phyloP scores from a whole-genome alignment of 2,113 vertebrate genomes.

The Cephalopterus ornatus region DNA sequence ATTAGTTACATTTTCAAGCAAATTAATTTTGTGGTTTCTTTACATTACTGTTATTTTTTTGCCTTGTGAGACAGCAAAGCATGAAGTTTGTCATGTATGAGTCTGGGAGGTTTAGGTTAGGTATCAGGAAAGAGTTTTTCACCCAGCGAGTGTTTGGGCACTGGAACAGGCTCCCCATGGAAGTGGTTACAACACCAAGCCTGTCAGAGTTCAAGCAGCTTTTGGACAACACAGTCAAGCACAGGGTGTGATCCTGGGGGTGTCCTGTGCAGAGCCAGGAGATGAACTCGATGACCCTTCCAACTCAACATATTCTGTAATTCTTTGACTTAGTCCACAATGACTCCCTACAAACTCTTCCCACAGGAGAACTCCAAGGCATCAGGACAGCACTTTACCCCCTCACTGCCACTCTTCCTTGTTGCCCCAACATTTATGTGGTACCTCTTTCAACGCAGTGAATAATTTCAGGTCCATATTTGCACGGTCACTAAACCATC shows the following conservation, averaged over 20 bases:
- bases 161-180: not conserved
- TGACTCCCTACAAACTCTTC: not conserved
- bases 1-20: not conserved
- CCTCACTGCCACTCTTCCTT: accelerated
- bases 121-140: not conserved
- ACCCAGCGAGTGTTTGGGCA: not conserved
- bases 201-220: not conserved
- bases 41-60: not conserved
- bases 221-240: not conserved
- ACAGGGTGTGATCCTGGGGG: not conserved
- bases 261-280: not conserved
- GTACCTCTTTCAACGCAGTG: not conserved
- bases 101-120: not conserved
- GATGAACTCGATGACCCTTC: not conserved
- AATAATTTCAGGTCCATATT: not conserved
- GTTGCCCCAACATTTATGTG: not conserved
- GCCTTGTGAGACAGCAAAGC: not conserved
- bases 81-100: not conserved
- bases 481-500: not conserved
- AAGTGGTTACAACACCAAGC: not conserved
- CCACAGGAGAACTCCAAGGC: not conserved
- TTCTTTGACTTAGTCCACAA: not conserved
- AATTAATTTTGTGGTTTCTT: not conserved
- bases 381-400: accelerated
- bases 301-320: not conserved